Conservation (phyloP, 37 sponge, comb jelly and placozoan species). For the Oopsacas minuta region DNA sequence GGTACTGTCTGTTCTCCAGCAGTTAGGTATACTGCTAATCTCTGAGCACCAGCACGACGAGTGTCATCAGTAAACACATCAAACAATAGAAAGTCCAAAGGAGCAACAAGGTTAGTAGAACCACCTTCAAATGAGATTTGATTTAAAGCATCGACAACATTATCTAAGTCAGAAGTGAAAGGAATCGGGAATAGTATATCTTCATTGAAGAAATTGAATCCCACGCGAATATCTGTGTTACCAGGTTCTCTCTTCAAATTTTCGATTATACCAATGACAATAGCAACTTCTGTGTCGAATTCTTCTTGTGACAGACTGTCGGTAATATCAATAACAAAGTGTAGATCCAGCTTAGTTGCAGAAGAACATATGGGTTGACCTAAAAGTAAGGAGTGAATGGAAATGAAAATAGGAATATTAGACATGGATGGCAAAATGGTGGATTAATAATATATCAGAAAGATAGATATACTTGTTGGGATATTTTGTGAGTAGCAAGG, state of each 20-base stretch:
- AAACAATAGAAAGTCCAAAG: background rate
- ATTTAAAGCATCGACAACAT: background rate
- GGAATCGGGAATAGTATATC: background rate
- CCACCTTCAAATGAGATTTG: background rate
- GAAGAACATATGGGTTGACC: background rate
- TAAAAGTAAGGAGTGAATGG: too few relatives aligned
- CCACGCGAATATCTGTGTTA: background rate
- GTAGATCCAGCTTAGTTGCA: background rate
- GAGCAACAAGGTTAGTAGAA: background rate
- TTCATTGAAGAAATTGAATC: background rate
- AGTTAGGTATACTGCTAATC: background rate
- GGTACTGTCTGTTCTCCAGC: background rate
- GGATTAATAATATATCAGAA: background rate
- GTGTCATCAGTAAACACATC: background rate
- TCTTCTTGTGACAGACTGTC: background rate
- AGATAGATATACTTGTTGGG: background rate
- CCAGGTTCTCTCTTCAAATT: background rate
- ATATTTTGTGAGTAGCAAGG: too few relatives aligned
- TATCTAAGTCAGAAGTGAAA: background rate
- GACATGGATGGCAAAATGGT: too few relatives aligned
- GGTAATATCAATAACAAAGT: background rate
- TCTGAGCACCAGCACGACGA: background rate
- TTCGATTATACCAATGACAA: background rate
- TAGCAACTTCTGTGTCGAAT: background rate
- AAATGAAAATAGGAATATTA: too few relatives aligned